A percentile compares a stretch with the other conserved stretches of the same genome.
These are phyloP conservation scores for Furcifer pardalis DNA, from an alignment of 2,797 vertebrate genomes.

Conservation along the genomic window DNA sequence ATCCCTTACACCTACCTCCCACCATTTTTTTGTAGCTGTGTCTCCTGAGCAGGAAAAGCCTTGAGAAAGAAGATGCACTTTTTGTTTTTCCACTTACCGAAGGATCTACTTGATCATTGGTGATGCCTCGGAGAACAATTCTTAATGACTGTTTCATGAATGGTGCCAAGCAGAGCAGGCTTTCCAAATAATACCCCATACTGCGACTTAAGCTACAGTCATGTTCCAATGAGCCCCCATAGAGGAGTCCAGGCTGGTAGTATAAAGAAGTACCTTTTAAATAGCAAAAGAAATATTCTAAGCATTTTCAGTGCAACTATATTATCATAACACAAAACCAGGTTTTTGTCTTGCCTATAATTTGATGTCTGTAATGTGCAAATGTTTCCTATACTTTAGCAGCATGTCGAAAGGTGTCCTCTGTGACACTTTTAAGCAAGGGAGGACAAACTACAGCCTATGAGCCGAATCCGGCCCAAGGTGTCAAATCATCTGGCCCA, in stretches of 20 bases:
- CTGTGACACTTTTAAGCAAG: too few species aligned
- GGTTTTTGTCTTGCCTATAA: not conserved
- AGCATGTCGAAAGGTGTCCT: too few species aligned
- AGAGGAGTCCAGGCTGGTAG: conserved; percentile 92
- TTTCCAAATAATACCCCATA: conserved; percentile 93
- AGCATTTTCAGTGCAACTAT: not conserved
- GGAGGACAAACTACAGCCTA: too few species aligned
- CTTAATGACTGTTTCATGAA: conserved; percentile 93
- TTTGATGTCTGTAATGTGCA: accelerated
- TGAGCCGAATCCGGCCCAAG: too few species aligned
- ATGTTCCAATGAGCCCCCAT: conserved; percentile 89
- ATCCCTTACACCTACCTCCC: too few species aligned
- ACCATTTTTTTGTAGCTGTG: not conserved
- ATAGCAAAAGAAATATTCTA: not conserved
- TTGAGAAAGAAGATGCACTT: not conserved
- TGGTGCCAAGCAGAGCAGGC: conserved; percentile 90
- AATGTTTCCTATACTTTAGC: not conserved
- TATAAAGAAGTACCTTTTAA: conserved; percentile 88
- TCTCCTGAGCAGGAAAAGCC: not conserved
- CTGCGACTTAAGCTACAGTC: conserved; percentile 89
- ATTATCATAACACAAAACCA: not conserved
- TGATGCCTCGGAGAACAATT: conserved; percentile 89
- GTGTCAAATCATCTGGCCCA: too few species aligned
- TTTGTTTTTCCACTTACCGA: conserved; percentile 82
- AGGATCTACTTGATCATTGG: conserved; percentile 90